phyloP scores from a whole-genome alignment of 2,888 invertebrate species.

The Drosophila leonis region DNA sequence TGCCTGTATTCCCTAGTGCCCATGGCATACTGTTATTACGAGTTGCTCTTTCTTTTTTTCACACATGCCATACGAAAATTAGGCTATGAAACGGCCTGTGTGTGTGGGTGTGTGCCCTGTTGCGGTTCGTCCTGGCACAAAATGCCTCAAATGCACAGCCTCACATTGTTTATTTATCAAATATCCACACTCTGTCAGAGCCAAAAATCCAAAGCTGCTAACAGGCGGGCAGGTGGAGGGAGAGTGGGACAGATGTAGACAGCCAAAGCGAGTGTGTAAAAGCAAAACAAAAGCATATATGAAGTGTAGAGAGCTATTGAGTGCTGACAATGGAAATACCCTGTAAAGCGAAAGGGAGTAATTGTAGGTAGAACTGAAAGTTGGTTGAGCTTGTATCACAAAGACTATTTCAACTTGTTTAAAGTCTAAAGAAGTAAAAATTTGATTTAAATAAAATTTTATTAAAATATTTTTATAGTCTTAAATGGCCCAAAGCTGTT shows the following conservation, averaged over 20 bases:
- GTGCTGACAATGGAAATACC: conserved; percentile 21
- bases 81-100: conserved; percentile 43
- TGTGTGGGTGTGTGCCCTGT: not conserved
- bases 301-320: not conserved
- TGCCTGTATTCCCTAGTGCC: conserved; percentile 25
- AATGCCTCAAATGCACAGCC: conserved; percentile 37
- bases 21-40: conserved; percentile 5
- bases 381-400: not conserved
- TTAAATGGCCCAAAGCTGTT: not conserved
- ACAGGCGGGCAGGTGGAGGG: not conserved
- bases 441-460: not conserved
- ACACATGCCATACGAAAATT: conserved; percentile 54
- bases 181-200: conserved; percentile 66
- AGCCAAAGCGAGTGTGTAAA: conserved; percentile 9
- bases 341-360: conserved; percentile 8
- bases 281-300: conserved; percentile 16
- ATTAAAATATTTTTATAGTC: not conserved
- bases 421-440: not conserved
- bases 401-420: not conserved
- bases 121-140: conserved; percentile 30
- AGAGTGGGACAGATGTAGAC: too few relatives aligned
- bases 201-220: conserved; percentile 49
- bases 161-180: conserved; percentile 77
- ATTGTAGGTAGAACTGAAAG: not conserved
- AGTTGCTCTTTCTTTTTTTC: conserved; percentile 29